phyloP scores from a whole-genome alignment of 2,113 vertebrate genomes.

The Notothenia rossii region DNA sequence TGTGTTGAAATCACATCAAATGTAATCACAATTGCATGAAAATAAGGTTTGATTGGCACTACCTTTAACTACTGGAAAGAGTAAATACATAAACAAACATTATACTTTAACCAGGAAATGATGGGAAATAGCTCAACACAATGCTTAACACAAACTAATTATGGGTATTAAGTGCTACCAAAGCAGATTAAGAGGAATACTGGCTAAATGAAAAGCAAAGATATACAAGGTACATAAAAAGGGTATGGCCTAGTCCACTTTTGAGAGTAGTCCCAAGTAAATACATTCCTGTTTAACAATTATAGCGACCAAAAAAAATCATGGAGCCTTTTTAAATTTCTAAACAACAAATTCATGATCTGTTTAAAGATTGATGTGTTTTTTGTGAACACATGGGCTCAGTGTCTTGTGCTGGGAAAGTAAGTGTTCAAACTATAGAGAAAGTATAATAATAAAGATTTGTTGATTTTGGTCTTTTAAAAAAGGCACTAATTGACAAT shows the following conservation, averaged over 20 bases:
- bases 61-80: too few relatives aligned
- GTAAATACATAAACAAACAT: too few relatives aligned
- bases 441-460: neutral
- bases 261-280: neutral
- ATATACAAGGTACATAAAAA: neutral
- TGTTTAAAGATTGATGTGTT: neutral
- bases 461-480: neutral
- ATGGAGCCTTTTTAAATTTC: too few relatives aligned
- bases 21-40: too few relatives aligned
- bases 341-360: too few relatives aligned
- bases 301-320: too few relatives aligned
- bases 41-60: too few relatives aligned
- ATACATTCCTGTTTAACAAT: too few relatives aligned
- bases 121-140: neutral
- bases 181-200: neutral
- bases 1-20: too few relatives aligned
- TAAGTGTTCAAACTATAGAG: neutral
- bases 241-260: neutral
- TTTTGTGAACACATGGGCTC: neutral
- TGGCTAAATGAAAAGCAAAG: too few relatives aligned
- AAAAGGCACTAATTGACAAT: neutral
- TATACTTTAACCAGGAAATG: neutral
- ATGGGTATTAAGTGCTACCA: neutral
- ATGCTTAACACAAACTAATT: neutral
- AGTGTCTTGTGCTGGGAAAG: neutral